Base-by-base conservation (phyloP, 1,140 invertebrate genomes). In the Brachionus paranguensis region DNA sequence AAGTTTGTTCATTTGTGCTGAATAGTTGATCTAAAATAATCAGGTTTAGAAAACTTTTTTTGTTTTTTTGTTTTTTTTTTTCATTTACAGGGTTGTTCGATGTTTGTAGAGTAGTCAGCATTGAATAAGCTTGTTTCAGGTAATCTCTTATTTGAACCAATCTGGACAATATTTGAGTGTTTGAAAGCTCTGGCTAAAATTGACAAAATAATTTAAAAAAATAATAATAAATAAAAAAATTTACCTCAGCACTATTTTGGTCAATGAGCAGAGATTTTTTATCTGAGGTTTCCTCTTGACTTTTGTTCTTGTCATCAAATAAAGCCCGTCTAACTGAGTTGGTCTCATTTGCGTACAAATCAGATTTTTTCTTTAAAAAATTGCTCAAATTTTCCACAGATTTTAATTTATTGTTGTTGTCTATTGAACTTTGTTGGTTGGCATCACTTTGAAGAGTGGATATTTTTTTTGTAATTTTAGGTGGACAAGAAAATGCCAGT, bases 111-210 rank as follows among this genome's bases (percentile, higher is more conserved):
- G 86, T 86, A n/a, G 89, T 87, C 86, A 88, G 87, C 88, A 89
- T 89, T 29, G 86, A 85, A 20, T 85, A 86, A 1, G 88, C 87
- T 83, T 89, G 89, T 85, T 89, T 89, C n/a, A 89, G 87, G 78
- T 89, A 89, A 47, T 89, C 89, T 84, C 88, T 78, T n/a, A 89
- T 89, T 85, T 89, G 88, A 87, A 89, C 88, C 45, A 89, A 85
- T 83, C 88, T 85, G 12, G 87, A 86, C 14, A 90, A 87, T 55
- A 89, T 88, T 85, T 89, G 88, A 45, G 87, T 89, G 78, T 87
- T 87, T 55, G 88, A 88, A 37, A 87, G 86, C 87, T 88, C 72
- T 47, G 72, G 41, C 72, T 76, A 14, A 10, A 50, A 33, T 74
- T 24, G 5, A 7, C 33, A 47, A 20, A 20, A 76, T 27, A 76